phyloP scores from a whole-genome alignment of 2,888 invertebrate species.

The Phengaris alcon region DNA sequence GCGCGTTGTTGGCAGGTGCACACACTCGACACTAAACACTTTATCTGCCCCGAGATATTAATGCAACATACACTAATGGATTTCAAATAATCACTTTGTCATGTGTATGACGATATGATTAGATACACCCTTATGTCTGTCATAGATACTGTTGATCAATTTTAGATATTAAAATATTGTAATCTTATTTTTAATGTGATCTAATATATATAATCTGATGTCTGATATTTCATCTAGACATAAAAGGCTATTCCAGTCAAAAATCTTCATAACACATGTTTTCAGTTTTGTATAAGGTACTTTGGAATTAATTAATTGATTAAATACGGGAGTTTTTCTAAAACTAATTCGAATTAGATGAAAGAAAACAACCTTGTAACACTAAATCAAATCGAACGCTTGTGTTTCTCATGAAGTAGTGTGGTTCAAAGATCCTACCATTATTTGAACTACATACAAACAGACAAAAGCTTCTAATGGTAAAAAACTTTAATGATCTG shows the following conservation, averaged over 20 bases:
- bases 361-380: conserved; percentile 24
- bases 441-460: conserved; percentile 30
- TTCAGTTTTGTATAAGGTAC: not conserved
- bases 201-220: not conserved
- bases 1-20: conserved; percentile 41
- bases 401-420: conserved; percentile 32
- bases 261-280: not conserved
- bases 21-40: conserved; percentile 21
- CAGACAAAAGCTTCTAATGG: not conserved
- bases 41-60: not conserved
- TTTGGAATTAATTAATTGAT: not conserved
- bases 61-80: conserved; percentile 17
- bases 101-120: conserved; percentile 9
- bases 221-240: too few relatives aligned
- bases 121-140: not conserved
- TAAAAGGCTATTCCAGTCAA: too few relatives aligned
- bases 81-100: conserved; percentile 10
- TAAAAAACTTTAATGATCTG: conserved; percentile 1
- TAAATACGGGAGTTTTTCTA: not conserved
- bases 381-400: conserved; percentile 32
- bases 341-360: not conserved
- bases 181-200: not conserved
- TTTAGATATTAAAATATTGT: not conserved
- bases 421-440: conserved; percentile 31
- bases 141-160: not conserved